phyloP scores from a whole-genome alignment of 2,797 vertebrate species.

The Sebastes diploproa region DNA sequence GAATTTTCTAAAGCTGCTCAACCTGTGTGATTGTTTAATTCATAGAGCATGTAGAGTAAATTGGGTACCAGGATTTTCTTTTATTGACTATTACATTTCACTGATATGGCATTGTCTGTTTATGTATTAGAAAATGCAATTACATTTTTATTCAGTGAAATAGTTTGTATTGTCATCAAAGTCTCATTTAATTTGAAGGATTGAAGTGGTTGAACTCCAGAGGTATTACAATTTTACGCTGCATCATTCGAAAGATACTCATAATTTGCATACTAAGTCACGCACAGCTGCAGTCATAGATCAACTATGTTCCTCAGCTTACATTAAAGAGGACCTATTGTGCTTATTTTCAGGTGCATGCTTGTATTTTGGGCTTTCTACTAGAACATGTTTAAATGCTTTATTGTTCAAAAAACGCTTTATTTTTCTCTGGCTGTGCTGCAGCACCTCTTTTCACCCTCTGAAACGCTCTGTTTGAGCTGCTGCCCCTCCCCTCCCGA shows the following conservation, averaged over 20 bases:
- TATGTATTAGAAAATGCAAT: neutral
- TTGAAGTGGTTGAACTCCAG: neutral
- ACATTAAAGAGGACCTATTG: rapidly evolving
- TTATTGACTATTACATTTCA: neutral
- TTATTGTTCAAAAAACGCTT: too few species aligned
- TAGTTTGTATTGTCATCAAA: neutral
- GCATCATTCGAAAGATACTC: neutral
- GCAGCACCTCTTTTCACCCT: too few species aligned
- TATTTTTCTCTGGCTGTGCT: too few species aligned
- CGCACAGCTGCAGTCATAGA: neutral
- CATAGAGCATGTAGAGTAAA: neutral
- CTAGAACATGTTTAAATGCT: too few species aligned
- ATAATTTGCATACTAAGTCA: neutral
- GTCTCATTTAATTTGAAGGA: neutral
- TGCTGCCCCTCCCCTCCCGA: too few species aligned
- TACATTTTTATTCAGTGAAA: neutral
- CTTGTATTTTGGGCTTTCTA: too few species aligned
- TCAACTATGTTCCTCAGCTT: neutral
- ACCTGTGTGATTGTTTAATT: neutral
- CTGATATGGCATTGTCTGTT: neutral
- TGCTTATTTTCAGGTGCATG: too few species aligned
- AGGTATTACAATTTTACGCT: neutral
- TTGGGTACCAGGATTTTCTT: neutral
- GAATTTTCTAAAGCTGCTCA: neutral
- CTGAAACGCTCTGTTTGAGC: too few species aligned